A percentile compares a stretch with the other conserved stretches of the same genome.
Conservation (phyloP, 1,140 invertebrate genomes). For the Ostrea denselamellosa region DNA sequence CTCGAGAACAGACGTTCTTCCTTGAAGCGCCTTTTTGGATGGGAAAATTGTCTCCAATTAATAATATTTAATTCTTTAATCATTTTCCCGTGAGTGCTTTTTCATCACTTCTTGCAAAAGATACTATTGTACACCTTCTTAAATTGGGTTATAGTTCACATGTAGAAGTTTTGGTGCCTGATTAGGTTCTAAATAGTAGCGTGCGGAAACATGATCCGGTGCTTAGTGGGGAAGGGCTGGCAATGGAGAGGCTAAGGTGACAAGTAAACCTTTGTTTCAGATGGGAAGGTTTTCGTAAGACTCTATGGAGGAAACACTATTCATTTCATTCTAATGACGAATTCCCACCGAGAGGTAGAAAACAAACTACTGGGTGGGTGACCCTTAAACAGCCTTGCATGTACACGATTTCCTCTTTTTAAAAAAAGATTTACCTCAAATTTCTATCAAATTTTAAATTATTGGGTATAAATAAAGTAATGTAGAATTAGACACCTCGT, state of each 20-base stretch:
- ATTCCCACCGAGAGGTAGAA: conserved; percentile 45
- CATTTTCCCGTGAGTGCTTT: not conserved
- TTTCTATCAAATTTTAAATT: conserved; percentile 42
- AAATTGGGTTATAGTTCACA: conserved; percentile 15
- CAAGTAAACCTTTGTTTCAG: conserved; percentile 45
- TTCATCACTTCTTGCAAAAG: not conserved
- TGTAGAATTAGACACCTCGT: conserved; percentile 35
- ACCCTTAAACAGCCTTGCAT: not conserved
- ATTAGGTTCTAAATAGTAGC: conserved; percentile 30
- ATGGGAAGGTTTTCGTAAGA: conserved; percentile 44
- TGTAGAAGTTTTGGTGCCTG: conserved; percentile 33
- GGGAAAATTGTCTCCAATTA: conserved; percentile 25
- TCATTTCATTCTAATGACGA: conserved; percentile 49
- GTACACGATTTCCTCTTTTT: conserved; percentile 25
- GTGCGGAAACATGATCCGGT: conserved; percentile 21
- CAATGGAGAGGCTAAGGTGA: conserved; percentile 17
- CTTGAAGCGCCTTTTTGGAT: not conserved
- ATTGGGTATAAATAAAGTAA: conserved; percentile 36
- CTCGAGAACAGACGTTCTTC: not conserved
- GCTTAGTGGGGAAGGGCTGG: conserved; percentile 40
- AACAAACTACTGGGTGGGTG: conserved; percentile 1
- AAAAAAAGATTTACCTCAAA: conserved; percentile 30
- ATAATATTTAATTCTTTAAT: conserved; percentile 29
- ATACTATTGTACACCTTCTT: not conserved
- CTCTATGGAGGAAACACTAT: conserved; percentile 46